phyloP scores from a whole-genome alignment of 2,888 invertebrate genomes.

The Monochamus alternatus region DNA sequence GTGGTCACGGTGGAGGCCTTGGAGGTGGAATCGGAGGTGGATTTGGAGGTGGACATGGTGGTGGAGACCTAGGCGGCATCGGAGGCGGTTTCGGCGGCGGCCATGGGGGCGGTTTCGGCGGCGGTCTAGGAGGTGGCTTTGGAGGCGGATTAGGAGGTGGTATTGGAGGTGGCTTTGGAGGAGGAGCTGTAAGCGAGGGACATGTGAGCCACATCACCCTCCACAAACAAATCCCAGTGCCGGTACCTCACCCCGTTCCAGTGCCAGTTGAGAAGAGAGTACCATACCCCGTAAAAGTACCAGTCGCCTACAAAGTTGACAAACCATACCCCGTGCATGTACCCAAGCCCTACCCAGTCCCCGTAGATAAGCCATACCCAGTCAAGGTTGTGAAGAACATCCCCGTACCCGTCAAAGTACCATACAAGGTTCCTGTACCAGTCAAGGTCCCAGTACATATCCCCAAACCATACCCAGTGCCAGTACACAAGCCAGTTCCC shows the following conservation, averaged over 20 bases:
- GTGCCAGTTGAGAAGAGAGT: slow-evolving; percentile 81
- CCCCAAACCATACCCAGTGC: slow-evolving; percentile 64
- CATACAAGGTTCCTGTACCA: slow-evolving; percentile 66
- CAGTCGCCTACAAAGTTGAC: slow-evolving; percentile 73
- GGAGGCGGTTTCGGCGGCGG: slow-evolving; percentile 48
- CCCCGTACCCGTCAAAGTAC: slow-evolving; percentile 67
- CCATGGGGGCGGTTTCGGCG: slow-evolving; percentile 43
- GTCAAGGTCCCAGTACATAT: slow-evolving; percentile 63
- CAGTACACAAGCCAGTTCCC: slow-evolving; percentile 70
- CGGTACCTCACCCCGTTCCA: slow-evolving; percentile 73
- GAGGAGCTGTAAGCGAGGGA: slow-evolving; percentile 64
- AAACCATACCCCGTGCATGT: slow-evolving; percentile 78
- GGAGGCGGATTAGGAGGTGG: slow-evolving; percentile 42
- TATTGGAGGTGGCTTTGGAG: slow-evolving; percentile 49
- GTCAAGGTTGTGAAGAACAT: slow-evolving; percentile 71
- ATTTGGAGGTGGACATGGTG: slow-evolving; percentile 45
- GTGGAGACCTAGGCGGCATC: slow-evolving; percentile 37
- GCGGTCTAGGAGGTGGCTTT: slow-evolving; percentile 39
- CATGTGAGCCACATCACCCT: slow-evolving; percentile 74
- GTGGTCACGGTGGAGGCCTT: slow-evolving; percentile 41
- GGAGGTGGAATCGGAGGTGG: slow-evolving; percentile 42
- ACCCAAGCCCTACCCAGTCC: slow-evolving; percentile 78
- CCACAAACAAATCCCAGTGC: slow-evolving; percentile 76
- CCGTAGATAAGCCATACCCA: slow-evolving; percentile 72
- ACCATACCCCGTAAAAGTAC: slow-evolving; percentile 74